Evolutionary conservation across 2,797 vertebrate genomes (phyloP).

Genomic region (Psittacula derbiana): DNA sequence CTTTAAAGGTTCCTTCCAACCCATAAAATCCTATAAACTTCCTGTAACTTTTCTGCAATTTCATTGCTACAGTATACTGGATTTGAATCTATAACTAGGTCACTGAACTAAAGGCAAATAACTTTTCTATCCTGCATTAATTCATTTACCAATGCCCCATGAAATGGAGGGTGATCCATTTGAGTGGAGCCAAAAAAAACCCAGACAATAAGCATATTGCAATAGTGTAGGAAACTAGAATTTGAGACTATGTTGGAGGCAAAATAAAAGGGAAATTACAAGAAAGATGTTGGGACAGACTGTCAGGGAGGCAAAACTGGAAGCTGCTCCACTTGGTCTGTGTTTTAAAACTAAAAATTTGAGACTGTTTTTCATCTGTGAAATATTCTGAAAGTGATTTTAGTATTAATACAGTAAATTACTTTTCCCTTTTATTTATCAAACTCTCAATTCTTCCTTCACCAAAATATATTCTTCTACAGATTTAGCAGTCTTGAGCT

Average conservation of each 20-base stretch:
- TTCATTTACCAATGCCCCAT: background rate
- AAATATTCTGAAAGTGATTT: background rate
- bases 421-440: background rate
- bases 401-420: background rate
- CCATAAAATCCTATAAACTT: background rate
- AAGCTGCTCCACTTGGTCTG: background rate
- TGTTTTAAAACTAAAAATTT: background rate
- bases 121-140: background rate
- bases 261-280: background rate
- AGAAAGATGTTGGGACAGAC: background rate
- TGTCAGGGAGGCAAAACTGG: background rate
- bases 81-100: background rate
- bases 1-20: background rate
- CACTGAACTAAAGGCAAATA: background rate
- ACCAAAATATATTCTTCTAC: background rate
- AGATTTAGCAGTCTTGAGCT: background rate
- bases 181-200: background rate
- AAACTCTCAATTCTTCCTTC: background rate
- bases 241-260: background rate
- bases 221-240: background rate
- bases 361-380: background rate
- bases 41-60: background rate
- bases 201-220: background rate
- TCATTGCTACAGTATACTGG: background rate
- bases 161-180: background rate